Base-by-base conservation (phyloP, 2,113 vertebrate genomes). In the Lepus europaeus region DNA sequence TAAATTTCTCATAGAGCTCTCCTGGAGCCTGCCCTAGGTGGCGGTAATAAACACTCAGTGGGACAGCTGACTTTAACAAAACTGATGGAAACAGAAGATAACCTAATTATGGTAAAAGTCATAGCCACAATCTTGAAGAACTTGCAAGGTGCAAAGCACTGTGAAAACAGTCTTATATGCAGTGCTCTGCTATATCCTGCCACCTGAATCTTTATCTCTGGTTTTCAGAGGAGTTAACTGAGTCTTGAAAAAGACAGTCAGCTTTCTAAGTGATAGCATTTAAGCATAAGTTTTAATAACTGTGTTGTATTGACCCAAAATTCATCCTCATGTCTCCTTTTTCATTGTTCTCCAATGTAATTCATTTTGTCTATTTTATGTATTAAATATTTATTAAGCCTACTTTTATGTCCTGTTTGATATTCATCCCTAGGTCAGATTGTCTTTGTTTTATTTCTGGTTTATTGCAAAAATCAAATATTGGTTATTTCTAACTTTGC, bases 211-310 rank as follows among this genome's bases (percentile, higher is more conserved):
- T 49, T 56, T n/a, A 81, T 29, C 45, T 10, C 31, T 66, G 1
- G 29, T 87, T 79, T 95, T 80, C 33, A 80, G 36, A 29, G 76
- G 17, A 64, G 27, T 66, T 83, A 91, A 45, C 12, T 74, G 59
- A 91, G 13, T 1, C 19, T 59, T 63, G 53, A 51, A 70, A 78
- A 78, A 1, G 22, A 5, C 31, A 80, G 6, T 20, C 5, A 81
- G 13, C 17, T 59, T 59, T 59, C 6, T 20, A 87, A 80, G 33
- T 76, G 6, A 33, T 59, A 84, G 23, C 27, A 63, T 72, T 94
- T 68, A 84, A 92, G 74, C 61, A 8, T 83, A 51, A 59, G 2
- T 79, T 79, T 91, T 91, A 81, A 94, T 74, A 9, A 85, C 68
- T 83, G 81, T 69, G 11, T 76, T 88, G 3, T 64, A 36, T 76